Evolutionary conservation across 2,797 vertebrate genomes (phyloP).

Genomic region (Chrosomus eos): DNA sequence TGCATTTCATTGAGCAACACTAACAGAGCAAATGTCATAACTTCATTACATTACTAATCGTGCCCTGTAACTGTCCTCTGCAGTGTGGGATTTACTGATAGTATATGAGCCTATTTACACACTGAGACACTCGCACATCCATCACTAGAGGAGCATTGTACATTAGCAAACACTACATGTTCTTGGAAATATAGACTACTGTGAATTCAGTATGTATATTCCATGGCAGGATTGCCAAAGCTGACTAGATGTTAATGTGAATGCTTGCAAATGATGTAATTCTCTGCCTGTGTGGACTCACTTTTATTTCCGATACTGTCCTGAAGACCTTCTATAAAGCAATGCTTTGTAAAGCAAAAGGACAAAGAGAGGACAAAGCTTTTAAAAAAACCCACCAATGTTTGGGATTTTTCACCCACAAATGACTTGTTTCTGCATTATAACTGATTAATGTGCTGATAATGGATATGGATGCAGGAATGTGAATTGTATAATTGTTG

Average conservation of each 20-base stretch:
- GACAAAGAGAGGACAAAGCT: slow-evolving; percentile 9
- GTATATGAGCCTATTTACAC: background rate
- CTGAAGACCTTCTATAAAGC: slow-evolving; percentile 23
- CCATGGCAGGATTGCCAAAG: slow-evolving; percentile 11
- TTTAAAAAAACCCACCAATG: background rate
- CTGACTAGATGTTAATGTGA: slow-evolving; percentile 39
- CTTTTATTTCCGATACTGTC: background rate
- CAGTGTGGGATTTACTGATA: slow-evolving; percentile 2
- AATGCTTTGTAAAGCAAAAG: slow-evolving; percentile 19
- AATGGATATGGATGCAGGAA: background rate
- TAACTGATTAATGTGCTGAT: background rate
- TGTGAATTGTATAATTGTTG: background rate
- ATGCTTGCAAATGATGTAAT: slow-evolving; percentile 40
- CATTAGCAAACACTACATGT: slow-evolving; percentile 44
- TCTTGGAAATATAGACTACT: slow-evolving; percentile 31
- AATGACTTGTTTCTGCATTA: background rate
- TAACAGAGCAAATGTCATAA: slow-evolving; percentile 9
- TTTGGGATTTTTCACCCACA: background rate
- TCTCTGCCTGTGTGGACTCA: slow-evolving; percentile 16
- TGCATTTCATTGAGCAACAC: slow-evolving; percentile 36
- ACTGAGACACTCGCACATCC: background rate
- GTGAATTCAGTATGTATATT: slow-evolving; percentile 13
- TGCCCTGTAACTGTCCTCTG: background rate
- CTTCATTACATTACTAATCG: slow-evolving; percentile 21
- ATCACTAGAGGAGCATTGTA: background rate